Evolutionary conservation across 2,888 invertebrate species (phyloP).

Genomic region (Limulus polyphemus): DNA sequence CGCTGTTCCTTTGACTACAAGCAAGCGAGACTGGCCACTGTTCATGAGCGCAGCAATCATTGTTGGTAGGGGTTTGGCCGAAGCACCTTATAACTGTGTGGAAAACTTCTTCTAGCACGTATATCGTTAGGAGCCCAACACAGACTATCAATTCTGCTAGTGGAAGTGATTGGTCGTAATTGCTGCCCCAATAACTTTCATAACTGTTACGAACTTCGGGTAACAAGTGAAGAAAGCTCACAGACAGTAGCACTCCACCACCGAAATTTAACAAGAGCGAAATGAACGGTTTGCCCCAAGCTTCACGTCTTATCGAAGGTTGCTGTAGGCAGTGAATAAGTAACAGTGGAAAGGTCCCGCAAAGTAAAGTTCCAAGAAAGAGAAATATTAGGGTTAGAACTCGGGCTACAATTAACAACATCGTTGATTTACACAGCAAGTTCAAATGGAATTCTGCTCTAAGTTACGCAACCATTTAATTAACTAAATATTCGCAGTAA

Average conservation of each 20-base stretch:
- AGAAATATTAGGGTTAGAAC: slow-evolving; percentile 5
- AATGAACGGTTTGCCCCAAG: background rate
- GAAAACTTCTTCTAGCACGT: slow-evolving; percentile 55
- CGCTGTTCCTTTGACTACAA: background rate
- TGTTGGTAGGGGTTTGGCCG: background rate
- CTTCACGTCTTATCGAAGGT: no score
- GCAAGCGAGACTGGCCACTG: no score
- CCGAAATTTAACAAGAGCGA: slow-evolving; percentile 52
- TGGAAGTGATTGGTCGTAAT: slow-evolving; percentile 40
- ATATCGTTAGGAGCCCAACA: slow-evolving; percentile 60
- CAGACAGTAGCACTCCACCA: slow-evolving; percentile 70
- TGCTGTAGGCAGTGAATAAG: no score
- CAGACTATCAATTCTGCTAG: slow-evolving; percentile 60
- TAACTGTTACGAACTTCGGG: slow-evolving; percentile 64
- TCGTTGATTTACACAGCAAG: no score
- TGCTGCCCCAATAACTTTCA: slow-evolving; percentile 28
- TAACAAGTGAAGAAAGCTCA: slow-evolving; percentile 65
- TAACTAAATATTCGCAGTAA: no score
- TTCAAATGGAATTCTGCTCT: no score
- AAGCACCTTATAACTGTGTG: slow-evolving; percentile 11
- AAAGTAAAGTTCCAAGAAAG: slow-evolving; percentile 8
- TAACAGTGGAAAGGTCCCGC: slow-evolving; percentile 1
- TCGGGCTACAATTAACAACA: background rate
- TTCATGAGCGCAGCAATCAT: no score
- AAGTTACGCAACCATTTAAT: no score